A percentile compares a stretch with the other conserved stretches of the same genome.
These are phyloP conservation scores for Latrodectus hesperus DNA, from an alignment of 2,888 invertebrate species.

Conservation along the genomic window DNA sequence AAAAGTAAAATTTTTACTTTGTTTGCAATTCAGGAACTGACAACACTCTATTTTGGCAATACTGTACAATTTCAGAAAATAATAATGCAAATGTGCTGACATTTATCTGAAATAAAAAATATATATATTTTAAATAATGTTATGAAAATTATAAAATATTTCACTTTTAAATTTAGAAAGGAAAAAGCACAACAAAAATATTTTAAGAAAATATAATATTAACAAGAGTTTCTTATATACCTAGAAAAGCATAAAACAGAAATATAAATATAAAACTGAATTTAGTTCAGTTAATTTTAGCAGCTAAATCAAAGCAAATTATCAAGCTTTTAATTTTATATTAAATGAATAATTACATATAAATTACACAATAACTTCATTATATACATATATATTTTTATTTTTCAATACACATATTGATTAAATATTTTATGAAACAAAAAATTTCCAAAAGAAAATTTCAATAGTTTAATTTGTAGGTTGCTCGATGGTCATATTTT, in stretches of 20 bases:
- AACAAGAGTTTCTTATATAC: not conserved
- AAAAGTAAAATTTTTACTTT: conserved; percentile 77
- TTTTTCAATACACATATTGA: too few relatives aligned
- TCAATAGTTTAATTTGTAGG: too few relatives aligned
- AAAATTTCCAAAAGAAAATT: too few relatives aligned
- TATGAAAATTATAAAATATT: not conserved
- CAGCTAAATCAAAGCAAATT: too few relatives aligned
- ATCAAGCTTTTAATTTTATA: too few relatives aligned
- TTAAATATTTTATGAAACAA: too few relatives aligned
- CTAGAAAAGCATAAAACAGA: not conserved
- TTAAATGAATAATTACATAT: too few relatives aligned
- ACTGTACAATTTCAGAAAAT: conserved; percentile 98
- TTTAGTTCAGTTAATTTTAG: too few relatives aligned
- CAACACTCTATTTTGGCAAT: conserved; percentile 84
- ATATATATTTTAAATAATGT: not conserved
- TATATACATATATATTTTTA: too few relatives aligned
- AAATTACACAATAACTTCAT: too few relatives aligned
- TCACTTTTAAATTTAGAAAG: not conserved
- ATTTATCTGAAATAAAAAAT: conserved; percentile 78
- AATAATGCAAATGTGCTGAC: conserved; percentile 93
- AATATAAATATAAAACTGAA: not conserved
- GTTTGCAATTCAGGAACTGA: conserved; percentile 78
- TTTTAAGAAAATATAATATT: not conserved
- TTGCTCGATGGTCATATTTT: too few relatives aligned
- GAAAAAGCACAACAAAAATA: not conserved